phyloP scores from a whole-genome alignment of 2,888 invertebrate genomes.

The Agrochola macilenta region DNA sequence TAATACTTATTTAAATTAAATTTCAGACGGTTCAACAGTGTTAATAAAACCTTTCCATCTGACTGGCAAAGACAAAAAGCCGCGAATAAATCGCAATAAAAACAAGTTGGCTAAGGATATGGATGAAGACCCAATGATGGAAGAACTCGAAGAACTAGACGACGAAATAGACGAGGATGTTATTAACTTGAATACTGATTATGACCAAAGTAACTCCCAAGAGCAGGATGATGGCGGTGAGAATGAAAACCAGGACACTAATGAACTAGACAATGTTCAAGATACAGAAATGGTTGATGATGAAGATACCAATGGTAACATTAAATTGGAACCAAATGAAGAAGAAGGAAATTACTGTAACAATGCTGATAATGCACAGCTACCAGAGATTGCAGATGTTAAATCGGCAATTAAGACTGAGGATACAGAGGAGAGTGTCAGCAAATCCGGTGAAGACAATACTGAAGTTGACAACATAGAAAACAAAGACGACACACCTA shows the following conservation, averaged over 20 bases:
- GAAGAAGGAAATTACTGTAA: constrained; percentile 16
- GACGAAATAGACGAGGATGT: constrained; percentile 18
- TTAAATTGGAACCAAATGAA: constrained; percentile 19
- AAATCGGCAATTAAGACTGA: not conserved
- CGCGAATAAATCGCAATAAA: not conserved
- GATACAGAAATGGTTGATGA: constrained; percentile 6
- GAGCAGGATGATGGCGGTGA: not conserved
- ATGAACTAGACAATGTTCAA: not conserved
- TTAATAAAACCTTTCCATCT: constrained; percentile 57
- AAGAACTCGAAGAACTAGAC: not conserved
- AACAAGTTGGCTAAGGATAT: not conserved
- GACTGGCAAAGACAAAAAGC: constrained; percentile 31
- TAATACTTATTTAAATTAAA: not conserved
- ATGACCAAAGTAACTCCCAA: not conserved
- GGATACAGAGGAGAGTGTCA: not conserved
- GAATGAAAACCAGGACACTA: not conserved
- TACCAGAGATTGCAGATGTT: not conserved
- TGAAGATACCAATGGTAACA: constrained; percentile 33
- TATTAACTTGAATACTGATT: not conserved
- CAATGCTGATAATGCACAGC: constrained; percentile 4
- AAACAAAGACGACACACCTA: not conserved
- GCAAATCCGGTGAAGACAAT: not conserved
- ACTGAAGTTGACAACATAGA: not conserved
- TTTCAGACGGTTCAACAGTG: constrained; percentile 44
- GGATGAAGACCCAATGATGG: not conserved